Conservation (phyloP, 2,797 vertebrate species). For the Catostomus latipinnis region DNA sequence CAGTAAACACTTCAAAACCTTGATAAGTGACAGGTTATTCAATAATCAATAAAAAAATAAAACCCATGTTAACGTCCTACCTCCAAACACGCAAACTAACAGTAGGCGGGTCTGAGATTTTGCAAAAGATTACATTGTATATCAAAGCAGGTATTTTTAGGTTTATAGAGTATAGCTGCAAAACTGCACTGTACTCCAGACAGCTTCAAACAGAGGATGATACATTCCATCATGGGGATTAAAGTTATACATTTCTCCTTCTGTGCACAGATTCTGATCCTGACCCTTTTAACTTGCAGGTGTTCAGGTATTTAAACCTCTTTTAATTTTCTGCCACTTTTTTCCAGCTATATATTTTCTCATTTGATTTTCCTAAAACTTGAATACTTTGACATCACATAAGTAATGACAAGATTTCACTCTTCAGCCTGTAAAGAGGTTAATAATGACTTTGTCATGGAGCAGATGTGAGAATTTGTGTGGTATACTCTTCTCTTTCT, state of each 20-base stretch:
- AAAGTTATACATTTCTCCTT: conserved; percentile 5
- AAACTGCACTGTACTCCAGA: neutral
- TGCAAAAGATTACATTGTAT: neutral
- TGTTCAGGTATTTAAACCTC: conserved; percentile 21
- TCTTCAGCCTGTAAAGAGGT: neutral
- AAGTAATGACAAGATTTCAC: neutral
- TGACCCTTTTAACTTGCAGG: conserved; percentile 16
- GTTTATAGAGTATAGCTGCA: neutral
- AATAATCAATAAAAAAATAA: conserved; percentile 1
- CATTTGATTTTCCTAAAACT: neutral
- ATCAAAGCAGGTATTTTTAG: neutral
- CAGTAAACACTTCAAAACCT: conserved; percentile 7
- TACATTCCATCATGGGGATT: conserved; percentile 28
- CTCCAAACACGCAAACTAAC: conserved; percentile 12
- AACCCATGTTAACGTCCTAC: neutral
- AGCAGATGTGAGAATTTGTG: neutral
- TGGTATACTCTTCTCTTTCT: no score
- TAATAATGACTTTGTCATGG: neutral
- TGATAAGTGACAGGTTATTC: conserved; percentile 25
- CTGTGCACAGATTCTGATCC: conserved; percentile 8
- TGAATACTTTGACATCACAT: neutral
- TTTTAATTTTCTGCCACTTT: neutral
- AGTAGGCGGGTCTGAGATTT: conserved; percentile 31
- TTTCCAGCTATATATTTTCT: neutral
- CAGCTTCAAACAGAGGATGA: neutral